Conservation (phyloP, 2,888 invertebrate species). For the Perithous albicinctus region DNA sequence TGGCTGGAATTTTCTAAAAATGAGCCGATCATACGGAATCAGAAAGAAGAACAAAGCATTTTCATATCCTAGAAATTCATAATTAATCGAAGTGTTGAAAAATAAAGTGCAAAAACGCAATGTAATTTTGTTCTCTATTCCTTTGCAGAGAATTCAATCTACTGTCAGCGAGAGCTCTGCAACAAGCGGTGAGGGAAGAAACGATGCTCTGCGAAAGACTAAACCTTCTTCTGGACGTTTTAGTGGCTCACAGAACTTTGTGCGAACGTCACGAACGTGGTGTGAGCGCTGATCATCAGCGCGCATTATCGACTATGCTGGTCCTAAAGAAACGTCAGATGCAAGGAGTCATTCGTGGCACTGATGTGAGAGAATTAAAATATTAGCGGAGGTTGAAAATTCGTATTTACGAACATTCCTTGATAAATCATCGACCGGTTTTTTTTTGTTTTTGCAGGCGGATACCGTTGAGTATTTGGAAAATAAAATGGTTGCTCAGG, state of each 20-base stretch:
- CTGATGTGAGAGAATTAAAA: conserved; percentile 85
- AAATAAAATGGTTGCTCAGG: conserved; percentile 88
- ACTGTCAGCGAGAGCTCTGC: conserved; percentile 85
- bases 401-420: not conserved
- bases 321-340: conserved; percentile 88
- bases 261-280: conserved; percentile 88
- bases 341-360: conserved; percentile 88
- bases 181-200: conserved; percentile 86
- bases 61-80: no score
- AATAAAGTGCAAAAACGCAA: no score
- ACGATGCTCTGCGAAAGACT: conserved; percentile 86
- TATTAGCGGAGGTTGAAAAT: not conserved
- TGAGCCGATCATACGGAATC: no score
- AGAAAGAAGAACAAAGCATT: no score
- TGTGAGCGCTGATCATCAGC: conserved; percentile 87
- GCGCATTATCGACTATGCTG: conserved; percentile 87
- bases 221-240: conserved; percentile 86
- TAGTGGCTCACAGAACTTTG: conserved; percentile 86
- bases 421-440: not conserved
- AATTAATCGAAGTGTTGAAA: no score
- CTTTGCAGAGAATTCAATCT: conserved; percentile 85
- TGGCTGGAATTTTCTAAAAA: no score
- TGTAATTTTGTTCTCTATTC: conserved; percentile 33
- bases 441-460: conserved; percentile 84
- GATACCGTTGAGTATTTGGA: conserved; percentile 88